These are phyloP conservation scores for Cryptomyrus ogoouensis DNA, from an alignment of 2,113 vertebrate species.

Conservation along the genomic window DNA sequence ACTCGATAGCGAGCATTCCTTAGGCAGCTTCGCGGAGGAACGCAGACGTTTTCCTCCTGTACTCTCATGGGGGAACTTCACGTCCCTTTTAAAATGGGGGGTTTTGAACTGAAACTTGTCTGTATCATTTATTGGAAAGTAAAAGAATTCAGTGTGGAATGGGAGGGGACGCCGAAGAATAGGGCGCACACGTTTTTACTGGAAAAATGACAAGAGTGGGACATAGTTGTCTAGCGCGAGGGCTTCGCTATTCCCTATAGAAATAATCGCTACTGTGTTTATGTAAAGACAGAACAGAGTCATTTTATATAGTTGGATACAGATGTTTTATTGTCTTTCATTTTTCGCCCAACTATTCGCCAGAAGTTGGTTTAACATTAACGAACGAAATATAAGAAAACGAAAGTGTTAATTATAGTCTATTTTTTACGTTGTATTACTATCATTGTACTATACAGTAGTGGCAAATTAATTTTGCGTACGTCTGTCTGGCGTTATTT, in stretches of 20 bases:
- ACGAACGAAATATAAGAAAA: background rate
- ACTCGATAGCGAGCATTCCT: constrained; percentile 23
- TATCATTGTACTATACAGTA: background rate
- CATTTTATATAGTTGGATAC: background rate
- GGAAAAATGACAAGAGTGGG: background rate
- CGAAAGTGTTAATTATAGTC: background rate
- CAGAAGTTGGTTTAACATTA: background rate
- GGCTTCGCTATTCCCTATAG: background rate
- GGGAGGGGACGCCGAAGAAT: background rate
- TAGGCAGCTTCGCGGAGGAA: background rate
- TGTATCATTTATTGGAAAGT: background rate
- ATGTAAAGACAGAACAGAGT: background rate
- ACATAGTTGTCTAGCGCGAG: background rate
- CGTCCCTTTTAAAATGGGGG: background rate
- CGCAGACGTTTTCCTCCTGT: background rate
- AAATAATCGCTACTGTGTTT: background rate
- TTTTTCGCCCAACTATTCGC: background rate
- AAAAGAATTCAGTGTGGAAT: background rate
- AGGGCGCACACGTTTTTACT: background rate
- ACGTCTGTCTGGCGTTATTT: background rate
- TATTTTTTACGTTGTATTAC: background rate
- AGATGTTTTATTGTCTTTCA: background rate
- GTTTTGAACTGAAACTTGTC: background rate
- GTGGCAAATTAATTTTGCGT: background rate
- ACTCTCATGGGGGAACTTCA: background rate